Evolutionary conservation across 1,140 invertebrate species (phyloP).

Genomic region (Neuroterus valhalla): DNA sequence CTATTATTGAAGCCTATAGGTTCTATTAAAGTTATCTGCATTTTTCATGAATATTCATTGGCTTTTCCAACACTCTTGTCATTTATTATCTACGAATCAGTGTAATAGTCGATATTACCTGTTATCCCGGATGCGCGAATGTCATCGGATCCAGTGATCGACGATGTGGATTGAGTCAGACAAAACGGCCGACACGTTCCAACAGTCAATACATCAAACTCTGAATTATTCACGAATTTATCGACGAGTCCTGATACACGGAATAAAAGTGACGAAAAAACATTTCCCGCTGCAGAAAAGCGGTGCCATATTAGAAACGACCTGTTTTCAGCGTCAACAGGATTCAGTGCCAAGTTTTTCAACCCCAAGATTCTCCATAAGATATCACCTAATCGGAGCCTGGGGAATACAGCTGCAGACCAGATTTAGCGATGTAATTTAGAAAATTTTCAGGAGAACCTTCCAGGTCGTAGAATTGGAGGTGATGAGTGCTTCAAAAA

Average conservation of each 20-base stretch:
- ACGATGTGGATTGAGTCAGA: slow-evolving; percentile 13
- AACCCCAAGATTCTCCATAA: background rate
- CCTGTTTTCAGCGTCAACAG: slow-evolving; percentile 48
- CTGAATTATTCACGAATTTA: slow-evolving; percentile 25
- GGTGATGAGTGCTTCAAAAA: background rate
- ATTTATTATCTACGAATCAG: background rate
- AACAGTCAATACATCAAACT: slow-evolving; percentile 5
- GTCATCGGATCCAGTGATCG: slow-evolving; percentile 13
- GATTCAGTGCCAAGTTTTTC: slow-evolving; percentile 33
- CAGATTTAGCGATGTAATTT: slow-evolving; percentile 2
- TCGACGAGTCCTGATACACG: background rate
- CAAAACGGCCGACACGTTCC: background rate
- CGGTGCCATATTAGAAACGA: slow-evolving; percentile 59
- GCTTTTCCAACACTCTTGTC: background rate
- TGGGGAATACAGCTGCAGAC: background rate
- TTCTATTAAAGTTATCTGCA: background rate
- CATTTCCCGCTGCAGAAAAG: slow-evolving; percentile 47
- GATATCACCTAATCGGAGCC: background rate
- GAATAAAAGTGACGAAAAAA: slow-evolving; percentile 33
- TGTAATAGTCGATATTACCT: slow-evolving; percentile 3
- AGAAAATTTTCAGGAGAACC: background rate
- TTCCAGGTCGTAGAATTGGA: background rate
- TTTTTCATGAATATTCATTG: slow-evolving; percentile 61
- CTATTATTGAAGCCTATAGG: background rate
- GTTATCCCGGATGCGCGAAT: slow-evolving; percentile 10